These are phyloP conservation scores for Zelostemma sp. DNA, from an alignment of 1,140 invertebrate species.

Conservation along the genomic window DNA sequence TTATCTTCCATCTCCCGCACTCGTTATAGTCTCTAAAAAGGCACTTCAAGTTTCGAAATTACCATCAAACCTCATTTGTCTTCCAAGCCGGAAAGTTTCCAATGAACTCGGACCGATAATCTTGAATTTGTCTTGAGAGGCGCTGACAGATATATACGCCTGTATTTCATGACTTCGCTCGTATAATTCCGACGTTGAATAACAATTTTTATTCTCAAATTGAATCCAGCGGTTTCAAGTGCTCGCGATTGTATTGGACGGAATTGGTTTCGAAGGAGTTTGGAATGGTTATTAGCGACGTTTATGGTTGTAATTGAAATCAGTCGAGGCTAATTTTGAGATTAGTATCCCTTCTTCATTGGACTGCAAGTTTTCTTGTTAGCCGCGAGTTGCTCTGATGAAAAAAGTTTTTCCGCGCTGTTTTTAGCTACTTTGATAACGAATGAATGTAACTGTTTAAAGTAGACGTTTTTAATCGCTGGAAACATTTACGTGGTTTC, in stretches of 20 bases:
- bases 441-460: not conserved
- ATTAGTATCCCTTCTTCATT: not conserved
- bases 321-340: not conserved
- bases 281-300: too few relatives aligned
- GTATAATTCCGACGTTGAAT: not conserved
- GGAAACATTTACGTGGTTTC: too few relatives aligned
- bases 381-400: not conserved
- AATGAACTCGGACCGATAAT: not conserved
- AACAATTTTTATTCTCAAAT: not conserved
- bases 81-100: not conserved
- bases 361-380: not conserved
- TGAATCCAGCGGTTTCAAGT: not conserved
- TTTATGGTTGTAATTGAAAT: too few relatives aligned
- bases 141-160: not conserved
- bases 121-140: too few relatives aligned
- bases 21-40: conserved; percentile 22
- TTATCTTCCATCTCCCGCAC: conserved; percentile 24
- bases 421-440: not conserved
- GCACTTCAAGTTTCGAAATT: not conserved
- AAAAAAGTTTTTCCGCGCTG: not conserved
- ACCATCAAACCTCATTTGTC: not conserved
- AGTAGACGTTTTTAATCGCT: too few relatives aligned
- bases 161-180: conserved; percentile 1
- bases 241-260: not conserved
- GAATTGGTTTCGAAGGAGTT: not conserved